Evolutionary conservation across 2,797 vertebrate species (phyloP).

Genomic region (Sphenopsis melanotis): DNA sequence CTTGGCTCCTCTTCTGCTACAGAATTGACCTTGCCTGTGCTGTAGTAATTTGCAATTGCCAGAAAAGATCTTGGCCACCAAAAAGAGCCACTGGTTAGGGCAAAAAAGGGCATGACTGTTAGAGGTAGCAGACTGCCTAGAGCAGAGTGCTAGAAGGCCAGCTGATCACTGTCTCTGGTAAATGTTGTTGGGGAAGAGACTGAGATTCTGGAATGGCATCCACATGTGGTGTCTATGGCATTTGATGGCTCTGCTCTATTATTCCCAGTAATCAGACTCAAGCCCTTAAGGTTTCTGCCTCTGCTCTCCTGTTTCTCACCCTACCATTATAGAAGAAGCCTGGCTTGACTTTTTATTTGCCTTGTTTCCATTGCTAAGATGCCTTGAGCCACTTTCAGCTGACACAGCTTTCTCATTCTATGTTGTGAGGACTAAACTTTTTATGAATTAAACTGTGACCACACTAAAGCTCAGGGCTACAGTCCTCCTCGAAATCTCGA

Average conservation of each 20-base stretch:
- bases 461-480: not conserved
- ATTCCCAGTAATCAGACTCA: not conserved
- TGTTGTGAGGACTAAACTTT: not conserved
- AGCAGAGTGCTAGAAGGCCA: not conserved
- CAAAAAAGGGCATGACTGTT: not conserved
- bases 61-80: not conserved
- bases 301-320: not conserved
- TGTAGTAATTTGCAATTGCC: not conserved
- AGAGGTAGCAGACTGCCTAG: not conserved
- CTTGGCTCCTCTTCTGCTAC: not conserved
- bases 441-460: not conserved
- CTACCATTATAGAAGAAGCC: not conserved
- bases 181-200: not conserved
- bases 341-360: not conserved
- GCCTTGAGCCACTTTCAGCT: not conserved
- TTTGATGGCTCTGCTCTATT: not conserved
- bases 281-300: not conserved
- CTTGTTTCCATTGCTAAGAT: not conserved
- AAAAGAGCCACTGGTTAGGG: not conserved
- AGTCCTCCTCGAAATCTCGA: not conserved
- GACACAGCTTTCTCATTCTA: not conserved
- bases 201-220: not conserved
- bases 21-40: not conserved
- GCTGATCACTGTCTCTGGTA: not conserved
- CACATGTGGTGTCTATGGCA: rapidly evolving